These are phyloP conservation scores for Verasper variegatus DNA, from an alignment of 2,113 vertebrate species.

Conservation along the genomic window DNA sequence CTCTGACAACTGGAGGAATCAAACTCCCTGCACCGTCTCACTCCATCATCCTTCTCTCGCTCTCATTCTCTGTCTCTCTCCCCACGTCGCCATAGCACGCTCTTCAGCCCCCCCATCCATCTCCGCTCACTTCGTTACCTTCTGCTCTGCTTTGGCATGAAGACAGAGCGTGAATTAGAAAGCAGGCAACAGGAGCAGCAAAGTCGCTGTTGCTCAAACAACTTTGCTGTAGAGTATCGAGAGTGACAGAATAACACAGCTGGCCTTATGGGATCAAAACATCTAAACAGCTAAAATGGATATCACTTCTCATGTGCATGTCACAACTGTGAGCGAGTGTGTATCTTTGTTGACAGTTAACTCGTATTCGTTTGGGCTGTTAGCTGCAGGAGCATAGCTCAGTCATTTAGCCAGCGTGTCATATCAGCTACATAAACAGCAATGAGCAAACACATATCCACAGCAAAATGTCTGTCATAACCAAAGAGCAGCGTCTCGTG, in stretches of 20 bases:
- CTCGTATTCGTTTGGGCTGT: conserved; percentile 20
- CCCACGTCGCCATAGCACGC: conserved; percentile 17
- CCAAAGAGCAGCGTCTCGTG: conserved; percentile 54
- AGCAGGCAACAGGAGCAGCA: conserved; percentile 24
- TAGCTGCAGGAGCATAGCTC: conserved; percentile 42
- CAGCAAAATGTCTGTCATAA: conserved; percentile 51
- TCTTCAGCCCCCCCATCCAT: conserved; percentile 42
- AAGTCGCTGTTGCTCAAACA: conserved; percentile 10
- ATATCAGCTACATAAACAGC: conserved; percentile 36
- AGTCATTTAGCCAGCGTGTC: conserved; percentile 43
- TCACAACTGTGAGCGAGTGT: conserved; percentile 9
- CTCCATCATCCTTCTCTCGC: conserved; percentile 46
- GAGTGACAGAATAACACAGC: conserved; percentile 11
- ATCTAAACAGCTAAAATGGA: conserved; percentile 35
- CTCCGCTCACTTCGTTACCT: conserved; percentile 47
- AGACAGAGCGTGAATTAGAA: conserved; percentile 45
- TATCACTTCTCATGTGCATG: background rate
- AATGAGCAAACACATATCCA: conserved; percentile 4
- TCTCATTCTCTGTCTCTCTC: conserved; percentile 1
- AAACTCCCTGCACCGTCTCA: conserved; percentile 57
- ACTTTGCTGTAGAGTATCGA: conserved; percentile 8
- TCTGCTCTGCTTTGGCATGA: conserved; percentile 28
- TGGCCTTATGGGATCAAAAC: conserved; percentile 47
- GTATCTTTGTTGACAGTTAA: conserved; percentile 15
- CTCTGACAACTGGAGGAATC: conserved; percentile 72